Conservation (phyloP, 2,888 invertebrate species). For the Ischnura elegans region DNA sequence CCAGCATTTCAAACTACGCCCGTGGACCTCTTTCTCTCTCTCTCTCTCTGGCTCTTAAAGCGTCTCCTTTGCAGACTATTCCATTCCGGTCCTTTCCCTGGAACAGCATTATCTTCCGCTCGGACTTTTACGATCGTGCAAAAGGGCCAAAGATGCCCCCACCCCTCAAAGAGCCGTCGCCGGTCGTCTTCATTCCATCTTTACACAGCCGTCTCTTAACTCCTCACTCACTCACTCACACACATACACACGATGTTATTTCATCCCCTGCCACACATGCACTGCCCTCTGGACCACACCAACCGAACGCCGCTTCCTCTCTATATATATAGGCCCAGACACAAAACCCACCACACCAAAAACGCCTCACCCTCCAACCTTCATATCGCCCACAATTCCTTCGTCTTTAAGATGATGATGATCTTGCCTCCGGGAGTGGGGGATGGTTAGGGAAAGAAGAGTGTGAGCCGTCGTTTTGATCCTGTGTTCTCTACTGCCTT, state of each 20-base stretch:
- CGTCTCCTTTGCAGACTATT: slow-evolving; percentile 15
- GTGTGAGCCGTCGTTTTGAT: too few relatives aligned
- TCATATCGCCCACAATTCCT: neutral
- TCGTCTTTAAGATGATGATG: slow-evolving; percentile 17
- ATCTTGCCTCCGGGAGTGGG: neutral
- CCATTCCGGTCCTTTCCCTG: neutral
- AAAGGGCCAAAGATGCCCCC: neutral
- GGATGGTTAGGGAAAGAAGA: too few relatives aligned
- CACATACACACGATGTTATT: too few relatives aligned
- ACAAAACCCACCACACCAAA: too few relatives aligned
- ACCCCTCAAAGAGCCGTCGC: neutral
- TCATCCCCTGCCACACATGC: neutral
- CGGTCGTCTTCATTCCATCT: too few relatives aligned
- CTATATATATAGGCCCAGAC: too few relatives aligned
- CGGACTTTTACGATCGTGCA: slow-evolving; percentile 59
- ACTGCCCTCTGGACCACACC: neutral
- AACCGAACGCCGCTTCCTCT: too few relatives aligned
- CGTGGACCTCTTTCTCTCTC: neutral
- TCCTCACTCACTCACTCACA: too few relatives aligned
- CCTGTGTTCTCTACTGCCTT: too few relatives aligned
- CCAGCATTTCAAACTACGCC: neutral
- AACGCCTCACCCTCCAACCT: neutral
- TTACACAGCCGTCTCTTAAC: neutral
- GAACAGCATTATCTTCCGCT: slow-evolving; percentile 31
- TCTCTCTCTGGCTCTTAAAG: neutral